Conservation (phyloP, 2,888 invertebrate species). For the Tricholauxania praeusta region DNA sequence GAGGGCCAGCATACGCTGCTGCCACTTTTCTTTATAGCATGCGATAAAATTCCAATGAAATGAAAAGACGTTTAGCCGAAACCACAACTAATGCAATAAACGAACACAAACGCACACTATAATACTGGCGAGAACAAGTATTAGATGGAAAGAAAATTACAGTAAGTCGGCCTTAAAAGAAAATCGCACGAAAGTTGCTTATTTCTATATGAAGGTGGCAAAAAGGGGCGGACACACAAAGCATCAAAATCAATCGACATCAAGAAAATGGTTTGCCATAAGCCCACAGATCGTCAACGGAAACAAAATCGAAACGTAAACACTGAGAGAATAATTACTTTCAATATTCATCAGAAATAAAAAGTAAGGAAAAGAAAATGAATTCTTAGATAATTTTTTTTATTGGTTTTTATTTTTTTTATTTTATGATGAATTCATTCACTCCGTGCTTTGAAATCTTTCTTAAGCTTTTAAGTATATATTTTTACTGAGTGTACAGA, state of each 20-base stretch:
- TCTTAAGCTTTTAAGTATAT: too few relatives aligned
- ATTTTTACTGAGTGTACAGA: too few relatives aligned
- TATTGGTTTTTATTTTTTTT: too few relatives aligned
- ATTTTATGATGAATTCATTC: too few relatives aligned
- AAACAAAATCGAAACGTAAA: background rate
- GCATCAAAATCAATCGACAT: slow-evolving; percentile 64
- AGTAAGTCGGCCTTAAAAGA: background rate
- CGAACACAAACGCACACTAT: background rate
- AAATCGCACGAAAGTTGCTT: slow-evolving; percentile 1
- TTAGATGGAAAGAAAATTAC: background rate
- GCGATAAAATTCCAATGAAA: background rate
- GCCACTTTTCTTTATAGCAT: slow-evolving; percentile 15
- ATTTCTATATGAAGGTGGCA: background rate
- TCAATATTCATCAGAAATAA: too few relatives aligned
- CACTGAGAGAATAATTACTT: background rate
- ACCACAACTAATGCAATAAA: slow-evolving; percentile 15
- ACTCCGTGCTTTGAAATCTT: too few relatives aligned
- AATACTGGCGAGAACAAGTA: background rate
- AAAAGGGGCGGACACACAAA: slow-evolving; percentile 44
- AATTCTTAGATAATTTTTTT: too few relatives aligned
- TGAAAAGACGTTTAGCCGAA: background rate
- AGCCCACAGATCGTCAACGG: slow-evolving; percentile 39
- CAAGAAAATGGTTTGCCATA: slow-evolving; percentile 47
- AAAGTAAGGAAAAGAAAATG: too few relatives aligned
- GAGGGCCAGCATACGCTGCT: background rate